Base-by-base conservation (phyloP, 2,888 invertebrate genomes). In the Formica aserva region DNA sequence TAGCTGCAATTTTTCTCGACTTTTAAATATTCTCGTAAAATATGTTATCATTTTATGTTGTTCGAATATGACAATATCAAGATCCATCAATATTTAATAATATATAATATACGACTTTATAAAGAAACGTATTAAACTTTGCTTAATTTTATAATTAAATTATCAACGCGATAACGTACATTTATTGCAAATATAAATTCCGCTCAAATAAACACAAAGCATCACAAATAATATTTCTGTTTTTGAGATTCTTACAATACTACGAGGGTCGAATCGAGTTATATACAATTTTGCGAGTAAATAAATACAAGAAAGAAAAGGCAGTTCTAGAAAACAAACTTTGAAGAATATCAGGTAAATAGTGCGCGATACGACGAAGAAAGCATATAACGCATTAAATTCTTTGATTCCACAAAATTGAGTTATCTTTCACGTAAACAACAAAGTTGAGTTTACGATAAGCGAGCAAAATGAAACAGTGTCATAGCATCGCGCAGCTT, bases 381-480 rank as follows among this genome's bases (percentile, higher is more conserved):
- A 75, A 87, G 82, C 89, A 89, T 85, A 87, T 88, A 86, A 67
- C 84, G 67, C 38, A 35, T 82, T 89, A 72, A 35, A 92, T 89
- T 86, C 87, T 86, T 92, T 75, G 85, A 75, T 86, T 88, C 84
- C 77, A 82, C 72, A 86, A 88, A 92, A 91, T 92, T 85, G 88
- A 90, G 85, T 91, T 91, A 90, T 84, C 86, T 82, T 45, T 13
- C 38, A 62, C 26, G 81, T 63, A 55, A 60, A 82, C 60, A 76
- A 81, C 86, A 74, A 91, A 91, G 92, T 92, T 89, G 75, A 92
- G 90, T 91, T 91, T 89, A 85, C 88, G 87, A 60, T 45, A 78
- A 78, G 32, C 32, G 13, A 78, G 5, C n/a, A 48, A 22, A 13
- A 60, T 32, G n/a, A 45, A 6, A 22, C n/a, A 48, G 11, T 22